Evolutionary conservation across 2,113 vertebrate species (phyloP), one percentile per base, ranked within the genome.

Genomic region (Phrynosoma platyrhinos): DNA sequence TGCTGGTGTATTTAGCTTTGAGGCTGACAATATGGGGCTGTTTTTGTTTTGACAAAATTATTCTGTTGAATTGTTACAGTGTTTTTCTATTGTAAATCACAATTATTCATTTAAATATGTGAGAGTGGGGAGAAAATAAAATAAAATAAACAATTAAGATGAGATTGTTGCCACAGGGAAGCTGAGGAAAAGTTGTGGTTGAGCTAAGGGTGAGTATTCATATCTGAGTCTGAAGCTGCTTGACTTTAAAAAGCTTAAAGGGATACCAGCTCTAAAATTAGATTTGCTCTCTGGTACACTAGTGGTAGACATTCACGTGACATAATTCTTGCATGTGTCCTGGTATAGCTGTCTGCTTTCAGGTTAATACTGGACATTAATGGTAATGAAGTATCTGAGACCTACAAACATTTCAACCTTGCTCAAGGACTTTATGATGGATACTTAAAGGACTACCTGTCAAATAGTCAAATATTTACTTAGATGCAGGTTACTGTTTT

Each of bases 241-340:
- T 52, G 0, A 82, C 1, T 88, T 91, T 90, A 79, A 40, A 87
- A 78, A 66, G 77, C 87, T 89, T 87, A 62, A 89, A 90, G 62
- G n/a, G 55, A 69, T 89, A 64, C 91, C 85, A 32, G 89, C 81
- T 93, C 76, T 40, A 55, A 92, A 88, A 82, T 92, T 86, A 1
- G 80, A 9, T 81, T 75, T 90, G 27, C 68, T 92, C 55, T 32
- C 55, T 76, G 9, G 72, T 30, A 5, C 89, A 90, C 87, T 91
- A 81, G 84, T 92, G 79, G 81, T 84, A 69, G 9, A 21, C 74
- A 16, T 85, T 12, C 85, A 81, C 9, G 2, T 89, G 87, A 82
- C 25, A 21, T 74, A 83, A 55, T 82, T 77, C 0, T 0, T n/a
- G 40, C 0, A 0, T 76, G 5, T 81, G 47, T 93, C 89, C 79